A percentile compares a stretch with the other conserved stretches of the same genome.
phyloP scores from a whole-genome alignment of 2,888 invertebrate genomes.

The Dryocosmus kuriphilus region DNA sequence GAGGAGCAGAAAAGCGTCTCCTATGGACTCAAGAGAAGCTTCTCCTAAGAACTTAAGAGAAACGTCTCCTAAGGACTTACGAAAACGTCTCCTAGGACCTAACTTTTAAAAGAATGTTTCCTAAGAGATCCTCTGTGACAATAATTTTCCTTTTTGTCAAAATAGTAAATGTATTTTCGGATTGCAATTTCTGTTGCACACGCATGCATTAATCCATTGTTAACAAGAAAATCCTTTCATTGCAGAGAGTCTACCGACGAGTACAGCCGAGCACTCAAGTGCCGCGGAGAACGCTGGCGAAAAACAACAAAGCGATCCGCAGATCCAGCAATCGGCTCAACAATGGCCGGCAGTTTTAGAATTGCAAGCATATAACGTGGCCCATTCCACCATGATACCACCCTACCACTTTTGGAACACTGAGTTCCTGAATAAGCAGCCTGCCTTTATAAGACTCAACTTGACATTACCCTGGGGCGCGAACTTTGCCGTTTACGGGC shows the following conservation, averaged over 20 bases:
- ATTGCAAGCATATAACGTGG: constrained; percentile 90
- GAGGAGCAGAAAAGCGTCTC: too few relatives aligned
- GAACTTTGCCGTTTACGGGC: constrained; percentile 96
- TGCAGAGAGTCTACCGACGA: constrained; percentile 87
- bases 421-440: constrained; percentile 94
- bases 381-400: constrained; percentile 90
- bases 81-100: too few relatives aligned
- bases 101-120: too few relatives aligned
- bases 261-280: constrained; percentile 84
- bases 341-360: constrained; percentile 89
- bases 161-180: not conserved
- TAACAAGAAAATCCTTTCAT: constrained; percentile 18
- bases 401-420: constrained; percentile 96
- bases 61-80: too few relatives aligned
- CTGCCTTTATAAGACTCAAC: constrained; percentile 92
- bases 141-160: not conserved
- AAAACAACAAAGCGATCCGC: constrained; percentile 80
- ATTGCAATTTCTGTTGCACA: not conserved
- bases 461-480: constrained; percentile 95
- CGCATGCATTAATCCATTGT: not conserved
- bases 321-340: constrained; percentile 86
- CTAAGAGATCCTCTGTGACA: not conserved
- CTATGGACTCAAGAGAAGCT: too few relatives aligned
- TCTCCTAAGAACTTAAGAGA: too few relatives aligned
- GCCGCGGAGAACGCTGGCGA: constrained; percentile 80